A percentile compares a stretch with the other conserved stretches of the same genome.
phyloP scores from a whole-genome alignment of 2,113 vertebrate genomes.

The Megalops atlanticus region DNA sequence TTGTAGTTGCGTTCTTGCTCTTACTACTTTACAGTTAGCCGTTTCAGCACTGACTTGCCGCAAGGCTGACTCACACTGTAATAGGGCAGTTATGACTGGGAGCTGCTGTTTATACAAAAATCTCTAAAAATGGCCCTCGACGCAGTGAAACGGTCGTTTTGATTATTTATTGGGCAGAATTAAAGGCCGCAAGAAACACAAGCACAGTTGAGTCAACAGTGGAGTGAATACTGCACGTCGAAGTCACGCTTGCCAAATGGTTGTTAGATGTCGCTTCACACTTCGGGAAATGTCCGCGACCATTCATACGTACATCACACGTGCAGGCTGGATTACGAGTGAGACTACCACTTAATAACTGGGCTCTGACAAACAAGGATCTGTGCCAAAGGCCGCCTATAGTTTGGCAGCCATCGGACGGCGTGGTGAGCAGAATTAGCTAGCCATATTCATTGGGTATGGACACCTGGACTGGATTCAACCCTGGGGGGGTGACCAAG shows the following conservation, averaged over 20 bases:
- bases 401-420: no score
- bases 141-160: not conserved
- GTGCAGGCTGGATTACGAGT: no score
- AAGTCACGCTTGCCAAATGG: not conserved
- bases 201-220: not conserved
- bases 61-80: not conserved
- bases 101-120: not conserved
- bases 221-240: not conserved
- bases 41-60: not conserved
- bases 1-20: not conserved
- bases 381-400: no score
- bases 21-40: not conserved
- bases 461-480: no score
- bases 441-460: no score
- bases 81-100: not conserved
- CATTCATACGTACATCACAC: no score
- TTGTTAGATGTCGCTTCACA: no score
- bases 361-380: no score
- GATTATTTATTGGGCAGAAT: not conserved
- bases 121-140: not conserved
- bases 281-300: no score
- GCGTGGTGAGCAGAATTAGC: no score
- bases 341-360: no score
- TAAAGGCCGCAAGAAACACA: not conserved
- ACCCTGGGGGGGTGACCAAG: no score